Conservation (phyloP, 2,113 vertebrate genomes). For the Colistium nudipinnis region DNA sequence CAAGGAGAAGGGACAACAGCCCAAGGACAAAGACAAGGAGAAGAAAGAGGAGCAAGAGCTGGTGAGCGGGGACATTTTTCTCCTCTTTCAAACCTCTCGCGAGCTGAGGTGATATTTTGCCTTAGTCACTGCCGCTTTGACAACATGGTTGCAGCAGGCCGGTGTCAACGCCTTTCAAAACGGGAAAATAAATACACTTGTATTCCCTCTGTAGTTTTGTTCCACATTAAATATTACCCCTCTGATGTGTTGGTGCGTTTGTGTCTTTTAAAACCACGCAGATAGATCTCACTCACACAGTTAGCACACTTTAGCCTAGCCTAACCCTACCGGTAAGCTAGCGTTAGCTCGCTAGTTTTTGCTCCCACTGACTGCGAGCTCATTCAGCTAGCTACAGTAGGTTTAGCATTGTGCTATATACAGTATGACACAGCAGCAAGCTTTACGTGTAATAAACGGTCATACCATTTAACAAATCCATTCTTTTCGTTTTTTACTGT, state of each 20-base stretch:
- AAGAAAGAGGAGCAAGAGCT: constrained; percentile 85
- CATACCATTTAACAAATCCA: too few relatives aligned
- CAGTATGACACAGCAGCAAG: constrained; percentile 46
- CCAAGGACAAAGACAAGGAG: constrained; percentile 83
- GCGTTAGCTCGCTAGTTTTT: constrained; percentile 42
- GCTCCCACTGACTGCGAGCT: not conserved
- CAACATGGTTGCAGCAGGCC: constrained; percentile 67
- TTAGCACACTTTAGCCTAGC: constrained; percentile 26
- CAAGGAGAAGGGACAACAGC: constrained; percentile 72
- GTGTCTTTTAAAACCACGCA: rapidly evolving
- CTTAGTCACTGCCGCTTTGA: constrained; percentile 82
- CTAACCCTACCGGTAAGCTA: constrained; percentile 41
- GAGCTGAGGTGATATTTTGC: constrained; percentile 70
- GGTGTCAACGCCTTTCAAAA: not conserved
- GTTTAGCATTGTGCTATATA: not conserved
- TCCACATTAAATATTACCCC: too few relatives aligned
- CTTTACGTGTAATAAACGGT: not conserved
- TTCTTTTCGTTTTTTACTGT: not conserved
- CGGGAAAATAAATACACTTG: not conserved
- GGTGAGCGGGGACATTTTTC: constrained; percentile 54
- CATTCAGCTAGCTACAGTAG: not conserved
- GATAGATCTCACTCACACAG: not conserved
- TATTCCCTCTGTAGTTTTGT: rapidly evolving
- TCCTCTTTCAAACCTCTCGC: constrained; percentile 18
- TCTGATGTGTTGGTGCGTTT: not conserved